Evolutionary conservation across 1,140 invertebrate species (phyloP).

Genomic region (Laodelphax striatellus): DNA sequence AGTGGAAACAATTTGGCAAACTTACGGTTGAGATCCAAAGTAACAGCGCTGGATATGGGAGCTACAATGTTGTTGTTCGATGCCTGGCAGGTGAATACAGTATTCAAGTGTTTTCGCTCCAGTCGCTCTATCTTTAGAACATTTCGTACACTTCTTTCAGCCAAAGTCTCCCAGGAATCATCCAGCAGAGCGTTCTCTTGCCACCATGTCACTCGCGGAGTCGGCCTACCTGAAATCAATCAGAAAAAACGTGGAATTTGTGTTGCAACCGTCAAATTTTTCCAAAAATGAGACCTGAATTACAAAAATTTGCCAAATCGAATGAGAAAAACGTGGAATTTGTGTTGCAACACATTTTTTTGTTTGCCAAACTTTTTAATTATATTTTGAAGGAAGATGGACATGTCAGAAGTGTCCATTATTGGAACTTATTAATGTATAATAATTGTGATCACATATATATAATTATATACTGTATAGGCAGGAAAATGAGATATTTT

Average conservation of each 20-base stretch:
- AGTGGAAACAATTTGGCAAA: constrained; percentile 20
- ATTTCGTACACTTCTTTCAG: constrained; percentile 50
- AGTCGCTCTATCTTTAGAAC: constrained; percentile 50
- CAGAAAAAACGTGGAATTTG: background rate
- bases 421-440: too few species aligned
- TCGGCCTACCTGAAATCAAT: constrained; percentile 48
- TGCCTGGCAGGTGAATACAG: constrained; percentile 59
- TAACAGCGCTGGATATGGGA: constrained; percentile 59
- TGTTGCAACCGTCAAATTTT: too few species aligned
- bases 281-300: too few species aligned
- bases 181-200: constrained; percentile 55
- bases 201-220: constrained; percentile 69
- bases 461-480: too few species aligned
- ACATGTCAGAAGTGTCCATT: too few species aligned
- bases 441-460: too few species aligned
- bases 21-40: constrained; percentile 66
- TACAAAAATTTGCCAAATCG: too few species aligned
- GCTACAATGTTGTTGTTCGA: constrained; percentile 63
- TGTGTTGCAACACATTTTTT: too few species aligned
- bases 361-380: too few species aligned
- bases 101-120: constrained; percentile 51
- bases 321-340: too few species aligned
- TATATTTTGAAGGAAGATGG: too few species aligned
- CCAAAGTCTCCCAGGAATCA: constrained; percentile 47
- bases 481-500: too few species aligned